These are phyloP conservation scores for Xanthia icteritia DNA, from an alignment of 2,888 invertebrate genomes.

Conservation along the genomic window DNA sequence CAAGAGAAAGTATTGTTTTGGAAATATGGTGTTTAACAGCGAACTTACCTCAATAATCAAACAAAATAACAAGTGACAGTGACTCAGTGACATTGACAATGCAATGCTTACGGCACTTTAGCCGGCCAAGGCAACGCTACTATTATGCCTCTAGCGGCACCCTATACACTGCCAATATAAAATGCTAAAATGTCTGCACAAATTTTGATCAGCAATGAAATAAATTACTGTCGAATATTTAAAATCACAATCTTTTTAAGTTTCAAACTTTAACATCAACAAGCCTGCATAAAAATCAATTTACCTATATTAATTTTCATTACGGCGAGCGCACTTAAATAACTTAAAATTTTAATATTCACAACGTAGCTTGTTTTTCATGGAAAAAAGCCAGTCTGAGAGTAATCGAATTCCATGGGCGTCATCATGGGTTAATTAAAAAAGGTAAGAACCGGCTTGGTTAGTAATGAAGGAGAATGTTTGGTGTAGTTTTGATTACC, in stretches of 20 bases:
- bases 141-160: too few relatives aligned
- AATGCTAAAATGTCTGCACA: background rate
- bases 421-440: slow-evolving; percentile 47
- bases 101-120: too few relatives aligned
- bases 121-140: too few relatives aligned
- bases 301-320: slow-evolving; percentile 26
- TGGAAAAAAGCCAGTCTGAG: slow-evolving; percentile 37
- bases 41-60: too few relatives aligned
- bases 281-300: background rate
- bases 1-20: too few relatives aligned
- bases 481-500: background rate
- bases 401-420: slow-evolving; percentile 48
- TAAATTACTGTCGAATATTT: slow-evolving; percentile 1
- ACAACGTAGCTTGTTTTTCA: slow-evolving; percentile 38
- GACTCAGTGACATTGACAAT: too few relatives aligned
- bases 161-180: too few relatives aligned
- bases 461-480: background rate
- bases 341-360: slow-evolving; percentile 48
- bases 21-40: too few relatives aligned
- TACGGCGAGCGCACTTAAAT: background rate
- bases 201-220: background rate
- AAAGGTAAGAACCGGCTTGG: slow-evolving; percentile 17
- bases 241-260: background rate
- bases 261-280: slow-evolving; percentile 3
- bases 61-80: too few relatives aligned